Base-by-base conservation (phyloP, 2,888 invertebrate species). In the Morpho deidamia region DNA sequence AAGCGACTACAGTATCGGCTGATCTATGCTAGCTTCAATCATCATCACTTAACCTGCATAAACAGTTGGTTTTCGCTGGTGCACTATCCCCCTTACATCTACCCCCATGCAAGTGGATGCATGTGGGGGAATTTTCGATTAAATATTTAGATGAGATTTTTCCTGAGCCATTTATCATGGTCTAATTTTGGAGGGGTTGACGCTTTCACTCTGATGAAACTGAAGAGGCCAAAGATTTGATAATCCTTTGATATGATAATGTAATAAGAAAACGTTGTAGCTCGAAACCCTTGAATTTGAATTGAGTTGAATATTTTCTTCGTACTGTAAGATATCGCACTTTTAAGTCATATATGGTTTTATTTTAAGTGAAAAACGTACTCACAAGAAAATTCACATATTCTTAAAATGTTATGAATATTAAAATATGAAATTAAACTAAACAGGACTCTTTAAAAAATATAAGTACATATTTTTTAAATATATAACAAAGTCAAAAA, bases 141-240 rank as follows among this genome's bases (percentile, higher is more conserved):
- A 89, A 87, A 87, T 82, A 89, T 89, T 88, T 84, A 86, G 88
- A 89, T 89, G 87, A 83, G 85, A 86, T 86, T 87, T 87, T 85
- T 84, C 84, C 76, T 76, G 81, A 81, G 72, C 85, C 88, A 89
- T 89, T 86, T 84, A 89, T 89, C 87, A 87, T 76, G 75, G 76
- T 81, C 79, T 88, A 87, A 87, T 86, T 87, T 81, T 82, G 69
- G 74, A 75, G 78, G 85, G 84, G 81, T 71, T 70, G 75, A 71
- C 70, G 73, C 69, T 74, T 72, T 71, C 69, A 74, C 69, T 60
- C 63, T 73, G 76, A 75, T 78, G 79, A 77, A 74, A 79, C 75
- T 71, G 54, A 54, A 55, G 71, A 71, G 62, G 63, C 69, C 70
- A 54, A 67, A 78, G 78, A 79, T 75, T 70, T 74, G 67, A 69